Evolutionary conservation across 2,888 invertebrate genomes (phyloP), one percentile per base, ranked within the genome.

Genomic region (Nasonovia ribisnigri): DNA sequence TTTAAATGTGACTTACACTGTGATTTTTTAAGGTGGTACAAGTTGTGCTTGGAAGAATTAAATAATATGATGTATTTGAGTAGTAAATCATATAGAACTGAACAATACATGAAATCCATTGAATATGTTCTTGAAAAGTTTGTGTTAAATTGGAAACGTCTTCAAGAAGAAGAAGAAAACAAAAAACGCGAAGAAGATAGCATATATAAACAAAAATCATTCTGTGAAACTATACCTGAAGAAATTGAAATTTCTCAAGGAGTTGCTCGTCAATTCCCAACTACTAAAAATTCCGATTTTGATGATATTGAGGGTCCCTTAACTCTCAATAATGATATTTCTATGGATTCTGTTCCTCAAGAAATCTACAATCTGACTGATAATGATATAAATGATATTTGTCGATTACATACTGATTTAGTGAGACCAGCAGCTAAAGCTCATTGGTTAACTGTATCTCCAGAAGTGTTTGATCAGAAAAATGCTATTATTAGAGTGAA

Each of bases 381-480:
- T 0, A 96, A 97, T 43, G 97, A 97, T 95, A 96, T 97, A 0
- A 96, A 96, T 36, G 96, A 96, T 48, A 96, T 97, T 88, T 96
- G 96, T 95, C 96, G 96, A 94, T 96, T 97, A 95, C 97, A 97
- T 96, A 96, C 97, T 0, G 96, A 95, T 42, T 96, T 97, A 60
- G 96, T 97, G 36, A 60, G 90, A 96, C 96, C 60, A 96, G 96
- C n/a, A 96, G 96, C 95, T 97, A 97, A 96, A 94, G 96, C 97
- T 0, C 97, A 97, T 95, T 97, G 97, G 97, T 95, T 97, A 95
- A 95, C 84, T 29, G 11, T 60, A 57, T n/a, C 20, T 8, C 3
- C 48, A 20, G 24, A 57, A 13, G 16, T 42, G 5, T 60, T 90
- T 67, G n/a, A 90, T 87, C 60, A 92, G 0, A 60, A 42, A 11